These are phyloP conservation scores for Pseudopipra pipra DNA, from an alignment of 2,113 vertebrate species.

Conservation along the genomic window DNA sequence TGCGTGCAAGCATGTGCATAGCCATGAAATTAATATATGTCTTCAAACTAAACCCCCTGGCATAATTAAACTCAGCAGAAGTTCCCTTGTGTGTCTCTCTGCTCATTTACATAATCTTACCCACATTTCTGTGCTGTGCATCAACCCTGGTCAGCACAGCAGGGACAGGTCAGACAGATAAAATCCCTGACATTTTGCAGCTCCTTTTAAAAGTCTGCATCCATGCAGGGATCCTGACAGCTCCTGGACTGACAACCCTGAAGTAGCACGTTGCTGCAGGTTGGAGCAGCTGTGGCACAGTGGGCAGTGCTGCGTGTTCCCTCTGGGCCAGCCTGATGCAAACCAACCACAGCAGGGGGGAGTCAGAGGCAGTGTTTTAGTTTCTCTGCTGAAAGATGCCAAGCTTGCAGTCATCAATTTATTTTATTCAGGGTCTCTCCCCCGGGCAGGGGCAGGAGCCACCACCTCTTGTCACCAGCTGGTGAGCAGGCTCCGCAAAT, in stretches of 20 bases:
- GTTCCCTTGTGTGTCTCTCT: background rate
- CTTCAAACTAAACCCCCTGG: background rate
- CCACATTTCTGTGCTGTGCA: background rate
- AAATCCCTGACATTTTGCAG: background rate
- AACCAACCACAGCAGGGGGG: background rate
- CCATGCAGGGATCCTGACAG: background rate
- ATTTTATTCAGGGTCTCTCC: background rate
- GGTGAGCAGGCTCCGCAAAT: background rate
- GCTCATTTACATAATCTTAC: background rate
- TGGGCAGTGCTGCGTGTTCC: background rate
- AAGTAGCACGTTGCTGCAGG: background rate
- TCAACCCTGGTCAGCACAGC: background rate
- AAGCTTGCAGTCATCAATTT: background rate
- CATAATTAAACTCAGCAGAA: background rate
- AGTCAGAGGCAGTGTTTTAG: background rate
- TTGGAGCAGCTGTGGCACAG: background rate
- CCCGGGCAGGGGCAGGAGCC: background rate
- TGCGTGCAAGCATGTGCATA: rapidly evolving
- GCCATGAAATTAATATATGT: background rate
- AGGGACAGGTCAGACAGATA: background rate
- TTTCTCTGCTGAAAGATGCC: background rate
- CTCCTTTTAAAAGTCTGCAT: background rate
- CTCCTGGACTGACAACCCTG: background rate
- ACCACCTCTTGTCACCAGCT: background rate
- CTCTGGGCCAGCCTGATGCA: rapidly evolving